A percentile compares a stretch with the other conserved stretches of the same genome.
Conservation (phyloP, 2,113 vertebrate species). For the Oreocharis arfaki region DNA sequence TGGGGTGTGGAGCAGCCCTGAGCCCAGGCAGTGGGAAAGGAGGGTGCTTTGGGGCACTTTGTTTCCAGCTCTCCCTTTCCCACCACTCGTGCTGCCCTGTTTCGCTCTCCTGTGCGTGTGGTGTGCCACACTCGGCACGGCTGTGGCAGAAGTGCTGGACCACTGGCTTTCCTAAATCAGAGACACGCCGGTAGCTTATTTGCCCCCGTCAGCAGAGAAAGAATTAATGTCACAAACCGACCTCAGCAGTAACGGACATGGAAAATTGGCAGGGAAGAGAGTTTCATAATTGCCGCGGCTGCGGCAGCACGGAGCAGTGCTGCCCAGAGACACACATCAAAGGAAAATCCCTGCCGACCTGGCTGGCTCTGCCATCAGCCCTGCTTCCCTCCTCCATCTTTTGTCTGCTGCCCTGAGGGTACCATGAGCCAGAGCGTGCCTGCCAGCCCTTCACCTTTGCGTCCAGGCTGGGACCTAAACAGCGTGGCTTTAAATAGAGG, state of each 20-base stretch:
- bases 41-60: neutral
- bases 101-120: fast-evolving
- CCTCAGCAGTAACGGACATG: neutral
- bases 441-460: neutral
- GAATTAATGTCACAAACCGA: neutral
- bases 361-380: neutral
- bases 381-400: neutral
- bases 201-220: neutral
- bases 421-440: neutral
- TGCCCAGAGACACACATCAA: constrained; percentile 10
- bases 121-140: neutral
- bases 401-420: neutral
- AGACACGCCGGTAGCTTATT: neutral
- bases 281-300: neutral
- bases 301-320: neutral
- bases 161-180: neutral
- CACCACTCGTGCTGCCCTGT: neutral
- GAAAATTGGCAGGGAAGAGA: constrained; percentile 31
- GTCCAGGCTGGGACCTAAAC: neutral
- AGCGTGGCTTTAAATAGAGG: neutral
- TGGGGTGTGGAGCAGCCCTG: neutral
- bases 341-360: neutral
- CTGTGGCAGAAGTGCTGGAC: neutral
- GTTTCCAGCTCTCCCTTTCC: neutral
- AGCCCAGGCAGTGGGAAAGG: neutral